Evolutionary conservation across 2,888 invertebrate genomes (phyloP), one percentile per base, ranked within the genome.

Genomic region (Odontocolon sp.): DNA sequence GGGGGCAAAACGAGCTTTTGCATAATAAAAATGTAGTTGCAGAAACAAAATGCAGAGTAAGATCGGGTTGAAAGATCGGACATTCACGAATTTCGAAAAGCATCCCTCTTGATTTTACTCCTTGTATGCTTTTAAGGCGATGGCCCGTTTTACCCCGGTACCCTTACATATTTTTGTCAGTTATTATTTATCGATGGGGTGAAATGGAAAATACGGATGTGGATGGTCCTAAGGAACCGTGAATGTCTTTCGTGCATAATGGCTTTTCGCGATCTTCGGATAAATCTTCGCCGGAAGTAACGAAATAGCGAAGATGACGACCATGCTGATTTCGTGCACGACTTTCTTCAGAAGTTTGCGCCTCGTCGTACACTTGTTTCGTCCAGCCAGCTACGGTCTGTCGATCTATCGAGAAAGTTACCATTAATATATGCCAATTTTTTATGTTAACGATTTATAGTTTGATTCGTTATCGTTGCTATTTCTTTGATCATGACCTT

Each of bases 381-480:
- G 77, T 40, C 76, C 73, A 79, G 36, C 77, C 78, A 5, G 70
- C 73, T 8, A 80, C 69, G 16, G 75, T 70, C 11, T 68, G 73
- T 14, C 63, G 72, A 40, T 80, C 80, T 80, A 26, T 26, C 0
- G 31, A 16, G n/a, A 6, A 1, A 18, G 38, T 56, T 45, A 33
- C 21, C 11, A 21, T 56, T 23, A 36, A 8, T 16, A 47, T 33
- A 14, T 11, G 6, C 14, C 1, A 28, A 38, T 21, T 9, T 3
- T 21, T 36, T 1, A 26, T 16, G 11, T 16, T 23, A 5, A 64
- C 23, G 4, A 18, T 36, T 9, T 9, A 2, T 9, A 23, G 36
- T 47, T 31, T 3, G 2, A 2, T 14, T 52, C 11, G n/a, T 5
- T 18, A 4, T 3, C 11, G 23, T 59, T 31, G 18, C 9, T 14